These are phyloP conservation scores for Nipponia nippon DNA, from an alignment of 2,113 vertebrate genomes.

Conservation along the genomic window DNA sequence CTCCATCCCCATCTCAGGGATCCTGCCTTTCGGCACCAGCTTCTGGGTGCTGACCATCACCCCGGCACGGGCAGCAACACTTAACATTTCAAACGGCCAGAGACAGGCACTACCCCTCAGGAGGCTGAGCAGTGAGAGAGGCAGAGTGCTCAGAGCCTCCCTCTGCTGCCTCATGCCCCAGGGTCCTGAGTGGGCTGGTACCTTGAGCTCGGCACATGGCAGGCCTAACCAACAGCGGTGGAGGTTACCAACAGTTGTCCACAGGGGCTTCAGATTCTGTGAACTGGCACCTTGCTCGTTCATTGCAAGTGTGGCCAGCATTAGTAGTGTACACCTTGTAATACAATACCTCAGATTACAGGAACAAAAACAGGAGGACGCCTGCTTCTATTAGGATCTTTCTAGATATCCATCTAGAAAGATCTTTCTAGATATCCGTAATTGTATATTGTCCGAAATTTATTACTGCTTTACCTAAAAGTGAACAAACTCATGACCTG, in stretches of 20 bases:
- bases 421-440: background rate
- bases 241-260: background rate
- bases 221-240: background rate
- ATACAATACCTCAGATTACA: background rate
- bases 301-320: background rate
- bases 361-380: background rate
- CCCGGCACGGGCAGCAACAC: background rate
- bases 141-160: background rate
- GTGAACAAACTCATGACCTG: background rate
- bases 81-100: background rate
- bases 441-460: background rate
- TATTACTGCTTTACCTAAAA: background rate
- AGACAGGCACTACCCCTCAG: background rate
- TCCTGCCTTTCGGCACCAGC: background rate
- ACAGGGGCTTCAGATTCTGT: background rate
- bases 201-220: too few species aligned
- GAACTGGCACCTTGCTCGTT: background rate
- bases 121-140: background rate
- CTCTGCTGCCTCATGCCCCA: background rate
- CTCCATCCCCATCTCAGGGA: background rate
- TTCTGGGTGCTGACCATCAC: background rate
- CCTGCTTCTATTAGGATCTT: background rate
- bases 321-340: background rate
- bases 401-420: background rate
- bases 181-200: background rate